These are phyloP conservation scores for Drosophila takahashii DNA, from an alignment of 1,140 invertebrate species.

Conservation along the genomic window DNA sequence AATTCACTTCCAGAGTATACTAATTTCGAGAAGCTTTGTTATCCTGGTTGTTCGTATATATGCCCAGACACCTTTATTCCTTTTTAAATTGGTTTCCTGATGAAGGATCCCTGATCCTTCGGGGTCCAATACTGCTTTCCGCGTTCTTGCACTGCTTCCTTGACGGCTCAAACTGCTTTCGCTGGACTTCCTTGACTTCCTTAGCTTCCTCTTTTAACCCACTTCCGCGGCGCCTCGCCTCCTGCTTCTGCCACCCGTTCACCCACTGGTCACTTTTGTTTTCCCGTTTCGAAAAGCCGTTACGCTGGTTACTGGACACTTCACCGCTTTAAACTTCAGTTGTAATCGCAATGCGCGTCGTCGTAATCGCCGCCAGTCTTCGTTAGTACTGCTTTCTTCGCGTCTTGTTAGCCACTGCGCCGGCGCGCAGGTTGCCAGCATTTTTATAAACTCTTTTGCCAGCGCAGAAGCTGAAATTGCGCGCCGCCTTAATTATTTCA, in stretches of 20 bases:
- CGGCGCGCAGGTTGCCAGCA: slow-evolving; percentile 74
- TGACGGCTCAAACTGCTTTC: slow-evolving; percentile 4
- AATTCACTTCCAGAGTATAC: too few relatives aligned
- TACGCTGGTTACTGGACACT: slow-evolving; percentile 54
- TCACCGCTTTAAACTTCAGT: slow-evolving; percentile 2
- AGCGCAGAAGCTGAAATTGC: slow-evolving; percentile 36
- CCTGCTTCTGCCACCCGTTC: slow-evolving; percentile 4
- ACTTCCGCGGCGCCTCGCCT: slow-evolving; percentile 10
- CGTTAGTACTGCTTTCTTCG: slow-evolving; percentile 49
- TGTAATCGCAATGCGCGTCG: slow-evolving; percentile 15
- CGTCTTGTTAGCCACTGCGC: slow-evolving; percentile 67
- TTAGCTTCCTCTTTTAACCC: slow-evolving; percentile 45
- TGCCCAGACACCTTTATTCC: too few relatives aligned
- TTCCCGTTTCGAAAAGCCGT: slow-evolving; percentile 66
- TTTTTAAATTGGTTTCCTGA: not conserved
- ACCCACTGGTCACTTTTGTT: slow-evolving; percentile 37
- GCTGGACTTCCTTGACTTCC: slow-evolving; percentile 41
- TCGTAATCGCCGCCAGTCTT: slow-evolving; percentile 8
- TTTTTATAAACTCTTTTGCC: slow-evolving; percentile 78
- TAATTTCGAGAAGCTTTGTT: too few relatives aligned
- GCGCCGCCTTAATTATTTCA: slow-evolving; percentile 72
- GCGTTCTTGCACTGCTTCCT: slow-evolving; percentile 14
- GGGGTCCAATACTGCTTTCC: not conserved
- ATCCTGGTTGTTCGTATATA: too few relatives aligned
- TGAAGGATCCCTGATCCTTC: not conserved